Percentiles rank a stretch among this genome's conserved stretches.
Evolutionary conservation across 2,797 vertebrate species (phyloP).

Genomic region (Alfaro cultratus): DNA sequence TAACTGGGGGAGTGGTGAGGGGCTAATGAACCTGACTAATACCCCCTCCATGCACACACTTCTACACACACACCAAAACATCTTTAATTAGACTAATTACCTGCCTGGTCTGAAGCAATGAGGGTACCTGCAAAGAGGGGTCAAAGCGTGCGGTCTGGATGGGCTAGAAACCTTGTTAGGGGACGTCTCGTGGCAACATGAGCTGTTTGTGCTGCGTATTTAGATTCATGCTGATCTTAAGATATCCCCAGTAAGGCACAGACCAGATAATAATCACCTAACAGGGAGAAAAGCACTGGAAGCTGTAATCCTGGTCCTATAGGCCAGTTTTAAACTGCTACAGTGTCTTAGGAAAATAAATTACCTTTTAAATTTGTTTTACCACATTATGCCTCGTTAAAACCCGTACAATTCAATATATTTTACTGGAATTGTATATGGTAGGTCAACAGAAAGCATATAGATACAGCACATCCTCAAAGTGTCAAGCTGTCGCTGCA

Average conservation of each 20-base stretch:
- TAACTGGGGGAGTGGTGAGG: constrained; percentile 28
- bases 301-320: background rate
- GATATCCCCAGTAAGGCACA: constrained; percentile 51
- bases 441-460: background rate
- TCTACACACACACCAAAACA: constrained; percentile 18
- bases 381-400: background rate
- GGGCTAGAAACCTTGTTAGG: constrained; percentile 68
- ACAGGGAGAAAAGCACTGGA: constrained; percentile 39
- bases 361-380: background rate
- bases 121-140: constrained; percentile 62
- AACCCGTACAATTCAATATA: background rate
- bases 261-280: constrained; percentile 59
- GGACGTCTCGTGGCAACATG: constrained; percentile 66
- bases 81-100: constrained; percentile 71
- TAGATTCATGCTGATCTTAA: constrained; percentile 62
- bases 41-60: constrained; percentile 28
- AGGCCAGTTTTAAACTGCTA: background rate
- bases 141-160: constrained; percentile 42
- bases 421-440: background rate
- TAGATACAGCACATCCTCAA: too few relatives aligned
- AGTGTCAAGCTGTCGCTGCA: too few relatives aligned
- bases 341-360: background rate
- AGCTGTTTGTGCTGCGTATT: constrained; percentile 59
- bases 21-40: constrained; percentile 64
- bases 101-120: constrained; percentile 63